Evolutionary conservation across 2,113 vertebrate species (phyloP).

Genomic region (Corythoichthys intestinalis): DNA sequence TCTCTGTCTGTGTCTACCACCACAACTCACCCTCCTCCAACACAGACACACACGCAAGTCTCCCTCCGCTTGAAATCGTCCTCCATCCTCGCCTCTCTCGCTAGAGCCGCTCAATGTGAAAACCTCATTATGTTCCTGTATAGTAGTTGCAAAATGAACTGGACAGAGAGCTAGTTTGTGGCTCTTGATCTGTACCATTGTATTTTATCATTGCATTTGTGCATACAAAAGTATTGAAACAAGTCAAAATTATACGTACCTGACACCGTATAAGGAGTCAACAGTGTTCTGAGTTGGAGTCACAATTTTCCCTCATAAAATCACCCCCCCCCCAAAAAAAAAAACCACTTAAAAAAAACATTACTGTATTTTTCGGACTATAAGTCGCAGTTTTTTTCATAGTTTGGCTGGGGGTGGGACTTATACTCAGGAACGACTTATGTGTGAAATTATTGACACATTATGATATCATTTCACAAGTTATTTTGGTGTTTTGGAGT

Average conservation of each 20-base stretch:
- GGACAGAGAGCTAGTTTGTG: constrained; percentile 32
- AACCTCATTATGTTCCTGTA: constrained; percentile 57
- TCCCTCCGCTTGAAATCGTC: not conserved
- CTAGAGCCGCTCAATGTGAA: constrained; percentile 54
- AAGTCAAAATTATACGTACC: not conserved
- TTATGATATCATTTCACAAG: too few relatives aligned
- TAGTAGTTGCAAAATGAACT: constrained; percentile 52
- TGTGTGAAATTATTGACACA: too few relatives aligned
- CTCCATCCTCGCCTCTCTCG: constrained; percentile 23
- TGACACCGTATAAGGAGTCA: not conserved
- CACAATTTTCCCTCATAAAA: too few relatives aligned
- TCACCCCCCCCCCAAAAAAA: too few relatives aligned
- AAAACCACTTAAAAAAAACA: too few relatives aligned
- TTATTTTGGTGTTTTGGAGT: too few relatives aligned
- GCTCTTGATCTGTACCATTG: constrained; percentile 15
- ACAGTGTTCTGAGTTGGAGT: not conserved
- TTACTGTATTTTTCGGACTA: too few relatives aligned
- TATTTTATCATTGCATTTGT: not conserved
- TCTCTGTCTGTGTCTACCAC: constrained; percentile 45
- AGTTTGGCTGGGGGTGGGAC: too few relatives aligned
- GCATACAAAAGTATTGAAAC: not conserved
- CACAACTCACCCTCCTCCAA: not conserved
- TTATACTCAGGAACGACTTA: too few relatives aligned
- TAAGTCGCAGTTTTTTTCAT: too few relatives aligned
- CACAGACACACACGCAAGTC: not conserved